Evolutionary conservation across 2,113 vertebrate genomes (phyloP).

Genomic region (Shinisaurus crocodilurus): DNA sequence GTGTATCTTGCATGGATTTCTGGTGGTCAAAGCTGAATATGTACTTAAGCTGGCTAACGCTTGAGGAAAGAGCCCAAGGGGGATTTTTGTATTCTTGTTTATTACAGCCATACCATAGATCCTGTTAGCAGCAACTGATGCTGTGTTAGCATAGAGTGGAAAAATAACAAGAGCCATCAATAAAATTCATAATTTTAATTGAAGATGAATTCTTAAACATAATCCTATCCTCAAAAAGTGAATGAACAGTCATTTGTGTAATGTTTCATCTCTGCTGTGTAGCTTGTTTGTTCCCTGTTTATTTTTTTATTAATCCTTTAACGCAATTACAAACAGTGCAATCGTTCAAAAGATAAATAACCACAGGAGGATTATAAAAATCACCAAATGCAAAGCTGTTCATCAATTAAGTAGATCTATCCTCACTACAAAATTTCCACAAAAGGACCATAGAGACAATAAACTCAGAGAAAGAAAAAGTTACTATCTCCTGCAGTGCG

Average conservation of each 20-base stretch:
- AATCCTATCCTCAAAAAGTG: constrained; percentile 37
- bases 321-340: constrained; percentile 52
- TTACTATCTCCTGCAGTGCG: constrained; percentile 12
- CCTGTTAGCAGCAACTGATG: constrained; percentile 49
- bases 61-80: constrained; percentile 55
- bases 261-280: constrained; percentile 53
- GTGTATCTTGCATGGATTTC: constrained; percentile 59
- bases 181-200: constrained; percentile 70
- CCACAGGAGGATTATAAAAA: constrained; percentile 22
- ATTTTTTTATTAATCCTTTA: constrained; percentile 41
- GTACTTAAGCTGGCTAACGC: constrained; percentile 50
- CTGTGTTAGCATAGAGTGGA: constrained; percentile 56
- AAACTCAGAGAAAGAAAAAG: constrained; percentile 41
- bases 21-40: constrained; percentile 53
- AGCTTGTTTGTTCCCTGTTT: constrained; percentile 45
- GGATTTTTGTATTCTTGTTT: constrained; percentile 28
- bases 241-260: constrained; percentile 19
- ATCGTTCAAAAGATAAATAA: constrained; percentile 57
- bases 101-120: constrained; percentile 52
- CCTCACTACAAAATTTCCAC: not conserved
- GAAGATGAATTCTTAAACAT: constrained; percentile 59
- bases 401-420: constrained; percentile 22
- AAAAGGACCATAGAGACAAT: constrained; percentile 25
- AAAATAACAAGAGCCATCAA: constrained; percentile 64
- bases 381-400: constrained; percentile 47